A percentile compares a stretch with the other conserved stretches of the same genome.
phyloP scores from a whole-genome alignment of 1,140 invertebrate genomes.

The Panulirus ornatus region DNA sequence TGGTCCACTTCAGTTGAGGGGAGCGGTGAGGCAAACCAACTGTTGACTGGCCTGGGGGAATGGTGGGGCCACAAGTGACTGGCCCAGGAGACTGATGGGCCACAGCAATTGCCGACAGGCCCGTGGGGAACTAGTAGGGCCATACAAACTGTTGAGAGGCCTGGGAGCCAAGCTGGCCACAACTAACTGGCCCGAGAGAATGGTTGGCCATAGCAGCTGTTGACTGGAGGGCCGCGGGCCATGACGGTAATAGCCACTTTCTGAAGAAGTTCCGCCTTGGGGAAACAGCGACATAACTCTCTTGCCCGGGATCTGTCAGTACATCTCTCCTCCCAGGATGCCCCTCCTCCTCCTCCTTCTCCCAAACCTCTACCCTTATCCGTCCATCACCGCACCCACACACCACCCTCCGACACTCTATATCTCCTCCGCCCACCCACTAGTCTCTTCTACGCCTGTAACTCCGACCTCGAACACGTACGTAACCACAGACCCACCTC shows the following conservation, averaged over 20 bases:
- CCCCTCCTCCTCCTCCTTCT: background rate
- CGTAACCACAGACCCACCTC: background rate
- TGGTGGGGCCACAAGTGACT: no score
- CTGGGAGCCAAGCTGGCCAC: no score
- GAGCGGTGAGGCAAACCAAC: no score
- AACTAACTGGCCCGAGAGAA: background rate
- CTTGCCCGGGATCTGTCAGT: background rate
- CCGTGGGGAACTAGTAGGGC: no score
- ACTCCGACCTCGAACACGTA: background rate
- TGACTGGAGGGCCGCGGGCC: background rate
- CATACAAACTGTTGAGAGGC: no score
- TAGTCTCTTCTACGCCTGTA: background rate
- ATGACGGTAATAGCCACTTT: constrained; percentile 24
- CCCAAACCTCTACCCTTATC: background rate
- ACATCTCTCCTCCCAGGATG: background rate
- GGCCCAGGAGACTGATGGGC: background rate
- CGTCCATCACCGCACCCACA: background rate
- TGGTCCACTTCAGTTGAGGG: no score
- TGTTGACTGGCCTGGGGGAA: no score
- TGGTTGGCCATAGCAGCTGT: no score
- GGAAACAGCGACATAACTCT: constrained; percentile 16
- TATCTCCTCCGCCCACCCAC: background rate
- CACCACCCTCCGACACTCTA: background rate
- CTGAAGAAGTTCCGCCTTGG: constrained; percentile 3
- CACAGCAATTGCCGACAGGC: no score